Evolutionary conservation across 2,113 vertebrate species (phyloP).

Genomic region (Cryptotis parvus): DNA sequence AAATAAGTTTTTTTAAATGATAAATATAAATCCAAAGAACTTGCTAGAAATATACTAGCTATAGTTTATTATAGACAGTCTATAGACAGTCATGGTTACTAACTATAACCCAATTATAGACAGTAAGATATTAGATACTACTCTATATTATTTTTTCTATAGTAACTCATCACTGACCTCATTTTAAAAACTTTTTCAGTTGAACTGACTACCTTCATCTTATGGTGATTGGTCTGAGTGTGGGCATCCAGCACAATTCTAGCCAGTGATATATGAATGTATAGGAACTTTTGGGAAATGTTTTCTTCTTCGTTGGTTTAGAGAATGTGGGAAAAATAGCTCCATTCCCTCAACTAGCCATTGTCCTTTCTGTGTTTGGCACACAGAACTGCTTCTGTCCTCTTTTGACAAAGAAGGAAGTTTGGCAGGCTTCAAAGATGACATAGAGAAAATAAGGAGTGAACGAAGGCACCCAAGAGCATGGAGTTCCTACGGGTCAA

Average conservation of each 20-base stretch:
- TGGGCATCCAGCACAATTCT: neutral
- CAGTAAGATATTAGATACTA: neutral
- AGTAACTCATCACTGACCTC: neutral
- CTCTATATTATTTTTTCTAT: neutral
- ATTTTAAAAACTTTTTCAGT: neutral
- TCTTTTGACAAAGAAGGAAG: neutral
- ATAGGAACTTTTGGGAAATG: neutral
- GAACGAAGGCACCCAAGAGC: neutral
- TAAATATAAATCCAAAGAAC: neutral
- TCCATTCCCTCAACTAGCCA: neutral
- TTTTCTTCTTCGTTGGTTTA: neutral
- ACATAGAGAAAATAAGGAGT: neutral
- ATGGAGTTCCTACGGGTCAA: neutral
- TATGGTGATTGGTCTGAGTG: neutral
- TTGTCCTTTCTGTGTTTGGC: neutral
- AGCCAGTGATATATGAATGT: neutral
- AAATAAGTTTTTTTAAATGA: neutral
- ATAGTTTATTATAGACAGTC: neutral
- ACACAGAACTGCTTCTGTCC: neutral
- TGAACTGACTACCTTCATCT: neutral
- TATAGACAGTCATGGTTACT: neutral
- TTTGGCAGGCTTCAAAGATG: neutral
- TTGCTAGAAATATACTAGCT: constrained; percentile 12
- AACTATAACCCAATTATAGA: neutral
- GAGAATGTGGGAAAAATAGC: neutral